Evolutionary conservation across 2,888 invertebrate genomes (phyloP).

Genomic region (Drosophila kambysellisi): DNA sequence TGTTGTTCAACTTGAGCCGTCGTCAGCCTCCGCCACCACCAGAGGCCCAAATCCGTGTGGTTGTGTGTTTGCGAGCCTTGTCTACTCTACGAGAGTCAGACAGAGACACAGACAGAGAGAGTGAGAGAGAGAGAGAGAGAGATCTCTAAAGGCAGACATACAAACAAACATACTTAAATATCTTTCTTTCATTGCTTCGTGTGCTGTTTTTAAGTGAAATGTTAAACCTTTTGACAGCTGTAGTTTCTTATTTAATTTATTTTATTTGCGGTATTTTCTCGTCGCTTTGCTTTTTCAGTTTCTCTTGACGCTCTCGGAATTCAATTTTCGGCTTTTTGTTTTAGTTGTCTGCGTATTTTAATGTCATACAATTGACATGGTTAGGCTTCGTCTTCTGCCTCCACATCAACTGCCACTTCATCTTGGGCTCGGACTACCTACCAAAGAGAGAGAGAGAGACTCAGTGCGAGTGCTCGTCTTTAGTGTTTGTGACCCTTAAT

Average conservation of each 20-base stretch:
- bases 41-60: constrained; percentile 50
- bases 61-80: constrained; percentile 32
- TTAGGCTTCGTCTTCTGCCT: constrained; percentile 51
- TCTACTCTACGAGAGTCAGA: constrained; percentile 24
- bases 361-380: constrained; percentile 75
- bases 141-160: background rate
- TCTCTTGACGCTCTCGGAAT: constrained; percentile 56
- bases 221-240: constrained; percentile 80
- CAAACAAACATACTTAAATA: constrained; percentile 42
- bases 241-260: constrained; percentile 81
- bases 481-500: constrained; percentile 66
- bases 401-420: constrained; percentile 5
- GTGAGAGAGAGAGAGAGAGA: background rate
- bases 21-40: constrained; percentile 25
- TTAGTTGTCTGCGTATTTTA: constrained; percentile 68
- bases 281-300: constrained; percentile 43
- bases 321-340: constrained; percentile 64
- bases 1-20: constrained; percentile 72
- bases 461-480: constrained; percentile 16
- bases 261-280: constrained; percentile 79
- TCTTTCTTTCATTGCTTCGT: constrained; percentile 56
- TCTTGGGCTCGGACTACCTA: constrained; percentile 10
- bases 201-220: constrained; percentile 76
- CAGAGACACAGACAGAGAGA: background rate
- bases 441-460: constrained; percentile 1